Evolutionary conservation across 1,140 invertebrate genomes (phyloP), one percentile per base, ranked within the genome.

Genomic region (Battus philenor): DNA sequence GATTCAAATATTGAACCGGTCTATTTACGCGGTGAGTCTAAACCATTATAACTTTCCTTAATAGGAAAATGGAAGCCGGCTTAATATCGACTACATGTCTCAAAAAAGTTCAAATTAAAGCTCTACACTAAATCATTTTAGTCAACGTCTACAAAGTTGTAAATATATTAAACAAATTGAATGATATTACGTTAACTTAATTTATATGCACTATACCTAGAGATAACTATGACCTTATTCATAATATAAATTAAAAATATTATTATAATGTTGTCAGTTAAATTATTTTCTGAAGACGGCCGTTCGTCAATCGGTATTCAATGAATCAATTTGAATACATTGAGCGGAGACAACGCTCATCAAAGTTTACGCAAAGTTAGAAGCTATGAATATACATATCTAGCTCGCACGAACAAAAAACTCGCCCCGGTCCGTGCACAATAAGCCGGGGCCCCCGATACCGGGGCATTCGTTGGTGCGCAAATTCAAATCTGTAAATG

Each of bases 281-380:
- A 49, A 66, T 52, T 65, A 63, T 68, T 65, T 68, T 62, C 61
- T 44, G 54, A 58, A 66, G 34, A 53, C 60, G 54, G 34, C 55
- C 64, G 67, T 67, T 60, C 68, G 58, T 77, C 65, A 71, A 71
- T 63, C 38, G 56, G 51, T 54, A 47, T 59, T 57, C 67, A 59
- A 70, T 69, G 70, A 76, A 69, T 77, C 65, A 68, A 75, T 78
- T 78, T 75, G 63, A 78, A 76, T 71, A 73, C 48, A 71, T 73
- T 73, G 64, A 62, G 54, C 47, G 41, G 32, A 53, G 50, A 26
- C 31, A 67, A 54, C 58, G 59, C 57, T 67, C 45, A 53, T 51
- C 51, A 41, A 70, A 72, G 68, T 74, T 68, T 68, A 65, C 47
- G 60, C 41, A 69, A 71, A 73, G 57, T 73, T 68, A 9, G 18